A percentile compares a stretch with the other conserved stretches of the same genome.
Conservation (phyloP, 2,797 vertebrate genomes). For the Poeciliopsis infans region DNA sequence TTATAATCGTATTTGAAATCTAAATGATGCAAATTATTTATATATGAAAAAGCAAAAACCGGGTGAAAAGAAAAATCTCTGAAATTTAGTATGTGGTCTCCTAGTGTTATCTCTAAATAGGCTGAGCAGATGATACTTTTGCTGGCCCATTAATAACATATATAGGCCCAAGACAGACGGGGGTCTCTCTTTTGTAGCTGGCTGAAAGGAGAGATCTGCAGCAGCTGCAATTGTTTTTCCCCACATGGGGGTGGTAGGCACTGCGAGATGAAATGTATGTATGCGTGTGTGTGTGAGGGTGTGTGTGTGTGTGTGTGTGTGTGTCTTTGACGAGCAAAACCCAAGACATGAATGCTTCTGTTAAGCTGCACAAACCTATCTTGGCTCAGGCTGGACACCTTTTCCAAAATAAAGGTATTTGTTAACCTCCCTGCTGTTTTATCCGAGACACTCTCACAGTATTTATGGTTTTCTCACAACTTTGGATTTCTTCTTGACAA, state of each 20-base stretch:
- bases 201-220: slow-evolving; percentile 81
- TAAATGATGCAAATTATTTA: slow-evolving; percentile 41
- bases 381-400: slow-evolving; percentile 70
- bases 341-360: slow-evolving; percentile 79
- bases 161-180: slow-evolving; percentile 70
- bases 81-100: slow-evolving; percentile 64
- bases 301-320: slow-evolving; percentile 26
- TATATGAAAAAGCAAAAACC: not conserved
- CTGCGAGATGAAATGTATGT: slow-evolving; percentile 83
- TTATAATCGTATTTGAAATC: slow-evolving; percentile 65
- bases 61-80: slow-evolving; percentile 29
- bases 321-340: slow-evolving; percentile 65
- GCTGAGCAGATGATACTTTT: slow-evolving; percentile 68
- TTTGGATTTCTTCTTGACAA: slow-evolving; percentile 25
- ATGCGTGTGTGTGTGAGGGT: slow-evolving; percentile 18
- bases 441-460: slow-evolving; percentile 44
- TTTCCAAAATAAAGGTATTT: slow-evolving; percentile 50
- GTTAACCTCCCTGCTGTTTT: slow-evolving; percentile 45
- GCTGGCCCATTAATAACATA: slow-evolving; percentile 63
- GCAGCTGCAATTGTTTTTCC: slow-evolving; percentile 90
- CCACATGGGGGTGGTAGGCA: slow-evolving; percentile 98
- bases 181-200: slow-evolving; percentile 81
- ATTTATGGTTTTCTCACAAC: slow-evolving; percentile 21
- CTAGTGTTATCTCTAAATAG: slow-evolving; percentile 59
- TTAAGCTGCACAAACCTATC: slow-evolving; percentile 73